phyloP scores from a whole-genome alignment of 2,113 vertebrate genomes.

The Trachemys scripta region DNA sequence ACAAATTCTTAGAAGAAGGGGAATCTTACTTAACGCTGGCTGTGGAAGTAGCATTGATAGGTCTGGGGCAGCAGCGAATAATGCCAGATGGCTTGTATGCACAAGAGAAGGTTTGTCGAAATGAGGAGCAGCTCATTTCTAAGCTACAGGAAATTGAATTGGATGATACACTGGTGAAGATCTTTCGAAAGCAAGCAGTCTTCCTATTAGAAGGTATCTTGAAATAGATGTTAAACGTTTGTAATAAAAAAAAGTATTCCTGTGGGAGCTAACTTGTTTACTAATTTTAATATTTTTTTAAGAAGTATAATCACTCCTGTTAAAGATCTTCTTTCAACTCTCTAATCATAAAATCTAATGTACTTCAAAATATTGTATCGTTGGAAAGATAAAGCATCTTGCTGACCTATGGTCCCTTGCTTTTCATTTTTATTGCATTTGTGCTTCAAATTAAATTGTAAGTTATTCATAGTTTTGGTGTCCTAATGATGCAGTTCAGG shows the following conservation, averaged over 20 bases:
- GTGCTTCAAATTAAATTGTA: neutral
- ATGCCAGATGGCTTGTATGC: conserved; percentile 97
- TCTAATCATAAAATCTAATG: neutral
- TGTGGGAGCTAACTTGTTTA: conserved; percentile 6
- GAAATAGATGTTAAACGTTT: conserved; percentile 45
- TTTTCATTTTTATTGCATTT: neutral
- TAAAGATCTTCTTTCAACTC: neutral
- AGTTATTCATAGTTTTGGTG: neutral
- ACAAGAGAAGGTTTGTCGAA: conserved; percentile 96
- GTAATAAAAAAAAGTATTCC: neutral
- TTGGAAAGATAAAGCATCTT: neutral
- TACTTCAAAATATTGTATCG: neutral
- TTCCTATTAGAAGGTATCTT: conserved; percentile 93
- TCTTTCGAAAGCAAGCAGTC: conserved; percentile 94
- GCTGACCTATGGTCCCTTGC: neutral
- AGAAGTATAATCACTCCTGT: neutral
- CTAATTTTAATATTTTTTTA: neutral
- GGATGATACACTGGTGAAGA: conserved; percentile 91
- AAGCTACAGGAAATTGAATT: conserved; percentile 93
- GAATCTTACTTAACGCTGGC: conserved; percentile 91
- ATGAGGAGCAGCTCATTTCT: conserved; percentile 95
- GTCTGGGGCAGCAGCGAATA: conserved; percentile 94
- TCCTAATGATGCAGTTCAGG: neutral
- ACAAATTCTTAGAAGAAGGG: conserved; percentile 92
- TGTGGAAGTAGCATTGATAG: conserved; percentile 93